phyloP scores from a whole-genome alignment of 2,113 vertebrate genomes.

The Nothoprocta perdicaria region DNA sequence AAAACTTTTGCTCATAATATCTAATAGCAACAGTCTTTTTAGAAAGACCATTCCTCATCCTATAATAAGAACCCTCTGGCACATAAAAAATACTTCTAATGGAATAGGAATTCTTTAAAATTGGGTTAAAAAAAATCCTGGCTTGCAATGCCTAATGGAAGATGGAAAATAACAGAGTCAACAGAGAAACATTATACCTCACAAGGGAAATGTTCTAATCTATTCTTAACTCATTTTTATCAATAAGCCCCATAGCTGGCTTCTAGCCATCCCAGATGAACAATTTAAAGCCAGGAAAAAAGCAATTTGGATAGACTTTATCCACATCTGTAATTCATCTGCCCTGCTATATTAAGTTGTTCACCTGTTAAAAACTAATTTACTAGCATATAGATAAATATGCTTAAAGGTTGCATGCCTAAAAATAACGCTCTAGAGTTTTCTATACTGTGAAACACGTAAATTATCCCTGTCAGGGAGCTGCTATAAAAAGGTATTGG shows the following conservation, averaged over 20 bases:
- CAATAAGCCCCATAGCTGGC: conserved; percentile 53
- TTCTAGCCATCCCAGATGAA: conserved; percentile 51
- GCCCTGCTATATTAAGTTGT: conserved; percentile 28
- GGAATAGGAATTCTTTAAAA: conserved; percentile 24
- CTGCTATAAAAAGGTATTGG: conserved; percentile 48
- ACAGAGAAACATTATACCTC: conserved; percentile 58
- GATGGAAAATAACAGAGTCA: conserved; percentile 37
- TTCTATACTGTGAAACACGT: conserved; percentile 46
- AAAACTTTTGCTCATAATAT: not conserved
- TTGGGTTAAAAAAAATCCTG: conserved; percentile 16
- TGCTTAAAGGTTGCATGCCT: conserved; percentile 27
- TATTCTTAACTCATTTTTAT: conserved; percentile 73
- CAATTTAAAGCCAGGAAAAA: conserved; percentile 47
- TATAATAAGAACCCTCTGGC: not conserved
- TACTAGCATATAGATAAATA: not conserved
- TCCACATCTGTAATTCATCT: conserved; percentile 55
- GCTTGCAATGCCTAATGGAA: not conserved
- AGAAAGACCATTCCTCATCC: not conserved
- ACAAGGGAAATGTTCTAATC: conserved; percentile 64
- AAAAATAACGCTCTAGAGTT: conserved; percentile 48
- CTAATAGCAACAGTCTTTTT: not conserved
- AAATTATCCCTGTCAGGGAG: not conserved
- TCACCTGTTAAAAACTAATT: conserved; percentile 60
- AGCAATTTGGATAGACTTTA: conserved; percentile 42
- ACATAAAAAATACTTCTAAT: not conserved